These are phyloP conservation scores for Anarsia innoxiella DNA, from an alignment of 2,888 invertebrate genomes.

Conservation along the genomic window DNA sequence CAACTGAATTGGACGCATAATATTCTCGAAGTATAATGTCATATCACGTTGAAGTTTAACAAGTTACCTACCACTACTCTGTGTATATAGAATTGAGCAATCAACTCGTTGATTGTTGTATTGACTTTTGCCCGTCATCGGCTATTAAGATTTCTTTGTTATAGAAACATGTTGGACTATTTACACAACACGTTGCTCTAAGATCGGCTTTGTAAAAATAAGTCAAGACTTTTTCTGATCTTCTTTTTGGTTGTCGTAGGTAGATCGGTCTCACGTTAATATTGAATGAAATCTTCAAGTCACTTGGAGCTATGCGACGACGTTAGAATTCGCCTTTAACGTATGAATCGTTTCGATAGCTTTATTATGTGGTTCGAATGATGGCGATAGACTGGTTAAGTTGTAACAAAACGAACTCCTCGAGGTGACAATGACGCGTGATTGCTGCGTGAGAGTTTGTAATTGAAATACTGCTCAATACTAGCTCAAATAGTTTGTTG, in stretches of 20 bases:
- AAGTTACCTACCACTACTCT: no score
- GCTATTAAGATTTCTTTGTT: slow-evolving; percentile 75
- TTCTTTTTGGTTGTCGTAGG: slow-evolving; percentile 52
- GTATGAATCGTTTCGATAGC: slow-evolving; percentile 61
- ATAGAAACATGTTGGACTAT: slow-evolving; percentile 73
- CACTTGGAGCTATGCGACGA: slow-evolving; percentile 62
- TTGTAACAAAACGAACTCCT: slow-evolving; percentile 50
- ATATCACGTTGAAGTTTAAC: no score
- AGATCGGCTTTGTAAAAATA: slow-evolving; percentile 62
- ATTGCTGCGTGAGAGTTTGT: slow-evolving; percentile 63
- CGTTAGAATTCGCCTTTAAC: slow-evolving; percentile 69
- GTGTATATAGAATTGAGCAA: slow-evolving; percentile 71
- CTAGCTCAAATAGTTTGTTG: slow-evolving; percentile 43
- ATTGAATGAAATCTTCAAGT: slow-evolving; percentile 69
- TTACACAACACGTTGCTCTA: slow-evolving; percentile 70
- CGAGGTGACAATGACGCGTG: slow-evolving; percentile 68
- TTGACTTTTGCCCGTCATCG: slow-evolving; percentile 72
- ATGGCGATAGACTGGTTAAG: slow-evolving; percentile 50
- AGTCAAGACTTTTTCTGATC: slow-evolving; percentile 49
- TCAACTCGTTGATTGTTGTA: slow-evolving; percentile 69
- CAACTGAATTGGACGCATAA: no score
- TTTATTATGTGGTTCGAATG: slow-evolving; percentile 61
- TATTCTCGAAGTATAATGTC: no score
- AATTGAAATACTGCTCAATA: slow-evolving; percentile 66
- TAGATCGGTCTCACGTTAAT: slow-evolving; percentile 66